A percentile compares a stretch with the other conserved stretches of the same genome.
Evolutionary conservation across 2,113 vertebrate species (phyloP).

Genomic region (Gymnogyps californianus): DNA sequence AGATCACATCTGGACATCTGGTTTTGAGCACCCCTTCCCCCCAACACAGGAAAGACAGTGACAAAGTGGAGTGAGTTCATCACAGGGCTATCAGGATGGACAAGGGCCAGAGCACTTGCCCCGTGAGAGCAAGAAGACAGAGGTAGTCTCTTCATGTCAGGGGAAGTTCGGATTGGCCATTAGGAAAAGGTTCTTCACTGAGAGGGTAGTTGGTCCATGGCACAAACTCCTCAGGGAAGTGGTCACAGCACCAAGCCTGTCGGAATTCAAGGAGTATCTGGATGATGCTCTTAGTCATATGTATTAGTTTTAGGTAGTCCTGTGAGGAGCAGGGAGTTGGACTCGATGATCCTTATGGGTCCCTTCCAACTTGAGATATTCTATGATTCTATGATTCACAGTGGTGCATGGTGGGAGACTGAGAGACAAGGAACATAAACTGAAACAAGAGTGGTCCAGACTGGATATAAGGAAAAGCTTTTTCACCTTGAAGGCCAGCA

Average conservation of each 20-base stretch:
- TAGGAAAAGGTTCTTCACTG: neutral
- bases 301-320: neutral
- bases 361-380: neutral
- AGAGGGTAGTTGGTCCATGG: neutral
- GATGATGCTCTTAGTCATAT: fast-evolving
- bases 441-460: neutral
- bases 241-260: neutral
- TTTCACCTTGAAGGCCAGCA: neutral
- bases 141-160: neutral
- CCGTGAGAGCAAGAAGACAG: neutral
- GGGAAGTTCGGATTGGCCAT: neutral
- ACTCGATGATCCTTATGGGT: too few relatives aligned
- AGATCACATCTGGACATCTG: neutral
- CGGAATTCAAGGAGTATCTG: neutral
- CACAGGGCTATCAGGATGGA: neutral
- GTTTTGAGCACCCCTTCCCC: neutral
- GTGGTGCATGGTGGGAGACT: neutral
- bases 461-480: neutral
- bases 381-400: neutral
- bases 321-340: neutral
- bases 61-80: neutral
- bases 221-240: neutral
- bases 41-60: neutral
- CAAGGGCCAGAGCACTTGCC: neutral
- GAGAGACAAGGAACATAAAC: neutral